Evolutionary conservation across 2,888 invertebrate genomes (phyloP).

Genomic region (Ormyrus rosae): DNA sequence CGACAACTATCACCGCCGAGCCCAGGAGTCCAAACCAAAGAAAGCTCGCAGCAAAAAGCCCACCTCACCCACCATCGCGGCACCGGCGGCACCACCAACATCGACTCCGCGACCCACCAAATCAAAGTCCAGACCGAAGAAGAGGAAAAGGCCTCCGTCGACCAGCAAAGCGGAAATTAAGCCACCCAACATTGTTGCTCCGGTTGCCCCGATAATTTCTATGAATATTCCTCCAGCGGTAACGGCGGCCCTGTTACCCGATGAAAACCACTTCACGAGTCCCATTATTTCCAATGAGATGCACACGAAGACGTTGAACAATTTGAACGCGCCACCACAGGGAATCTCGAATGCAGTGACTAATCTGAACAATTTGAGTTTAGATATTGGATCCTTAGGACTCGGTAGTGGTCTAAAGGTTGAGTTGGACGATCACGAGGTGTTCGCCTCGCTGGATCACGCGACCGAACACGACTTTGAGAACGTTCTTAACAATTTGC

Average conservation of each 20-base stretch:
- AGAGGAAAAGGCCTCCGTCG: constrained; percentile 70
- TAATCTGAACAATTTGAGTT: constrained; percentile 68
- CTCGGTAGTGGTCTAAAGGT: constrained; percentile 71
- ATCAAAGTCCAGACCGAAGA: constrained; percentile 71
- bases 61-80: constrained; percentile 78
- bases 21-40: constrained; percentile 86
- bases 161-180: constrained; percentile 50
- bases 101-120: constrained; percentile 23
- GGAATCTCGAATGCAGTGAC: constrained; percentile 66
- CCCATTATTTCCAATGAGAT: constrained; percentile 64
- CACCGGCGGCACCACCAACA: constrained; percentile 68
- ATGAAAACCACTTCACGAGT: constrained; percentile 58
- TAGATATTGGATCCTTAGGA: constrained; percentile 70
- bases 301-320: constrained; percentile 71
- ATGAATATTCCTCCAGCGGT: constrained; percentile 10
- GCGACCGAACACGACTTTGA: constrained; percentile 85
- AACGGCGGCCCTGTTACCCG: constrained; percentile 31
- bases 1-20: constrained; percentile 88
- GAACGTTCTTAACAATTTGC: constrained; percentile 86
- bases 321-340: constrained; percentile 65
- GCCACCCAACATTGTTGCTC: background rate
- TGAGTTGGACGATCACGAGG: constrained; percentile 73
- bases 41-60: constrained; percentile 82
- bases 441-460: constrained; percentile 72
- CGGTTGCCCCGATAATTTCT: constrained; percentile 7